These are phyloP conservation scores for Phyto melanocephala DNA, from an alignment of 2,888 invertebrate genomes.

Conservation along the genomic window DNA sequence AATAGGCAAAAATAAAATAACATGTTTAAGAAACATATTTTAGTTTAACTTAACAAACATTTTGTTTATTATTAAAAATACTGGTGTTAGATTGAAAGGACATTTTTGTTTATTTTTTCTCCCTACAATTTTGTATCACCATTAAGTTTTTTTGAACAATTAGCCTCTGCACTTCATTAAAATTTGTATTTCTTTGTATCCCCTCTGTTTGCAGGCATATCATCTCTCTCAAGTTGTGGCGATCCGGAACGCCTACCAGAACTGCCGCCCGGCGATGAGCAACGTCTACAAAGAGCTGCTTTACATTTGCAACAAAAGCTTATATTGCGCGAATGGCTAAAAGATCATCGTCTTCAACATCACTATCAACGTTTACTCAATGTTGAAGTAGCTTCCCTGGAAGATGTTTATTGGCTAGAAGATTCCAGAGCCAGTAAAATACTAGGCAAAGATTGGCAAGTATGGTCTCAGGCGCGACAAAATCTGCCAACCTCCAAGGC, in stretches of 20 bases:
- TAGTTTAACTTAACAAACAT: too few relatives aligned
- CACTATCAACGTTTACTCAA: slow-evolving; percentile 87
- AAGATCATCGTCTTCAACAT: slow-evolving; percentile 85
- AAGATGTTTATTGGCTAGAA: slow-evolving; percentile 94
- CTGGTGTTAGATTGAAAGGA: too few relatives aligned
- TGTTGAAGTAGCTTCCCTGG: slow-evolving; percentile 90
- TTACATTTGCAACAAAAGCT: slow-evolving; percentile 89
- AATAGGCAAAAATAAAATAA: too few relatives aligned
- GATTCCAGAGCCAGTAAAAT: slow-evolving; percentile 88
- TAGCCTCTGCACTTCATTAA: too few relatives aligned
- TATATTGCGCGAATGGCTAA: slow-evolving; percentile 91
- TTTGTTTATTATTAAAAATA: too few relatives aligned
- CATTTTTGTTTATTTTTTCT: too few relatives aligned
- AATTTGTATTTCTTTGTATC: too few relatives aligned
- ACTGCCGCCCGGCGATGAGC: slow-evolving; percentile 90
- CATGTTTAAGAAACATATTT: too few relatives aligned
- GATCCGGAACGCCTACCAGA: slow-evolving; percentile 87
- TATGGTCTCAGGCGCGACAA: slow-evolving; percentile 90
- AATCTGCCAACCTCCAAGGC: slow-evolving; percentile 90
- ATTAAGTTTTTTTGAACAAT: too few relatives aligned
- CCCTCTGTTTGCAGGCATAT: slow-evolving; percentile 84
- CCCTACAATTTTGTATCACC: too few relatives aligned
- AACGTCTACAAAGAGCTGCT: slow-evolving; percentile 89
- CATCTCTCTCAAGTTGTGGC: slow-evolving; percentile 89
- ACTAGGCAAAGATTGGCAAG: slow-evolving; percentile 88